phyloP scores from a whole-genome alignment of 2,797 vertebrate species.

The Cephalopachus bancanus region DNA sequence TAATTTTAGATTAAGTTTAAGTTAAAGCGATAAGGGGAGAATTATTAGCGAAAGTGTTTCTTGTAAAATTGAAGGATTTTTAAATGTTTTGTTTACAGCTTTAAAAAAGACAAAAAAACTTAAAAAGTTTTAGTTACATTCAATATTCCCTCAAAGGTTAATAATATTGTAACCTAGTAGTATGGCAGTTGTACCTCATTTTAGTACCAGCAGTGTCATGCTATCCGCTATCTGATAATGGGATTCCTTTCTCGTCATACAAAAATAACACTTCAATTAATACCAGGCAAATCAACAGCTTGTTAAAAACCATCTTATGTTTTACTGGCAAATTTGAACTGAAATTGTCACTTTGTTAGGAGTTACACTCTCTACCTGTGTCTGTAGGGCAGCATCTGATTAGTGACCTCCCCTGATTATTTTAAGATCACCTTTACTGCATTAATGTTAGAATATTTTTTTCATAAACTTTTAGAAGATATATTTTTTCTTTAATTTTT shows the following conservation, averaged over 20 bases:
- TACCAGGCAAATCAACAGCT: slow-evolving; percentile 12
- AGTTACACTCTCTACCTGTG: slow-evolving; percentile 70
- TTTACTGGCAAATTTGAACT: slow-evolving; percentile 76
- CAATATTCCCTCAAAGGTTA: slow-evolving; percentile 22
- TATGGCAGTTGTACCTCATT: slow-evolving; percentile 19
- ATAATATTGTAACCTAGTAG: slow-evolving; percentile 66
- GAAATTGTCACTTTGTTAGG: slow-evolving; percentile 74
- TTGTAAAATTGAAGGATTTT: slow-evolving; percentile 27
- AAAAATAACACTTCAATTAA: slow-evolving; percentile 22
- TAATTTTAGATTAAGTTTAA: slow-evolving; percentile 46
- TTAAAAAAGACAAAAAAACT: neutral
- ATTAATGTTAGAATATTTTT: slow-evolving; percentile 71
- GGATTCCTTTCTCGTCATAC: slow-evolving; percentile 54
- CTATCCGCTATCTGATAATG: slow-evolving; percentile 31
- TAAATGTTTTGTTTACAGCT: slow-evolving; percentile 6
- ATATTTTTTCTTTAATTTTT: slow-evolving; percentile 72
- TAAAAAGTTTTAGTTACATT: slow-evolving; percentile 31
- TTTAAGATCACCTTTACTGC: slow-evolving; percentile 77
- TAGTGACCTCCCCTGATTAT: slow-evolving; percentile 62
- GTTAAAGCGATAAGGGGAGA: neutral
- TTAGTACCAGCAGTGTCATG: slow-evolving; percentile 60
- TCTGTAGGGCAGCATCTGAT: slow-evolving; percentile 67
- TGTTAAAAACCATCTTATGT: slow-evolving; percentile 76
- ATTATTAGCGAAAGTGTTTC: neutral
- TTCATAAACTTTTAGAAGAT: slow-evolving; percentile 79